phyloP scores from a whole-genome alignment of 2,797 vertebrate species.

The Gallinago stenura region DNA sequence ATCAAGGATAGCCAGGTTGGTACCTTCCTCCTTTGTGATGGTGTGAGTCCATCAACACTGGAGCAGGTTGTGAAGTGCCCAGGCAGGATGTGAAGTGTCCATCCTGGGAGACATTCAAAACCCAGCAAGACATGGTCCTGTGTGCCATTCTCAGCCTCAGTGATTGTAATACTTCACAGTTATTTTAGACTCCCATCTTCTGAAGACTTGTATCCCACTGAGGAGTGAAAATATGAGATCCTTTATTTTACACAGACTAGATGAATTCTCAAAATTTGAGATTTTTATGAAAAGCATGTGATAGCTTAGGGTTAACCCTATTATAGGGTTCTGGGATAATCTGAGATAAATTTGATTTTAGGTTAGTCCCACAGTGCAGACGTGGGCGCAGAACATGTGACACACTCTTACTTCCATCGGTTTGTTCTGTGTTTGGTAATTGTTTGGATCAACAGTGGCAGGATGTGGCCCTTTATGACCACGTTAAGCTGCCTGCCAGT shows the following conservation, averaged over 20 bases:
- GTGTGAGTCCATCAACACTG: too few species aligned
- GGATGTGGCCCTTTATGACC: neutral
- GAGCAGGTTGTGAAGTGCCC: neutral
- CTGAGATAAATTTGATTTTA: neutral
- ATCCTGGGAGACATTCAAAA: neutral
- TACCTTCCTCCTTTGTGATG: neutral
- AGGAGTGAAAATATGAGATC: neutral
- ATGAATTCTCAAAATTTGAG: neutral
- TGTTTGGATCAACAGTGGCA: neutral
- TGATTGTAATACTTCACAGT: neutral
- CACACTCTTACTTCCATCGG: neutral
- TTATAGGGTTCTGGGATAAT: neutral
- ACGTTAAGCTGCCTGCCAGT: neutral
- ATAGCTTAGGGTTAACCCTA: neutral
- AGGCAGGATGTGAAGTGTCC: neutral
- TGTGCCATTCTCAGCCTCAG: neutral
- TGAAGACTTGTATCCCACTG: neutral
- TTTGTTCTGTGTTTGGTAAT: neutral
- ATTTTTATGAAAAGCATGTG: neutral
- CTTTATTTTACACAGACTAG: neutral
- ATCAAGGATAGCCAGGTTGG: neutral
- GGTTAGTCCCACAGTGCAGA: neutral
- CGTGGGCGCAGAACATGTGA: neutral
- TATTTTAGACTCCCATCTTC: neutral
- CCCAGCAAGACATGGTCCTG: neutral